Base-by-base conservation (phyloP, 2,797 vertebrate genomes). In the Rhinella marina region DNA sequence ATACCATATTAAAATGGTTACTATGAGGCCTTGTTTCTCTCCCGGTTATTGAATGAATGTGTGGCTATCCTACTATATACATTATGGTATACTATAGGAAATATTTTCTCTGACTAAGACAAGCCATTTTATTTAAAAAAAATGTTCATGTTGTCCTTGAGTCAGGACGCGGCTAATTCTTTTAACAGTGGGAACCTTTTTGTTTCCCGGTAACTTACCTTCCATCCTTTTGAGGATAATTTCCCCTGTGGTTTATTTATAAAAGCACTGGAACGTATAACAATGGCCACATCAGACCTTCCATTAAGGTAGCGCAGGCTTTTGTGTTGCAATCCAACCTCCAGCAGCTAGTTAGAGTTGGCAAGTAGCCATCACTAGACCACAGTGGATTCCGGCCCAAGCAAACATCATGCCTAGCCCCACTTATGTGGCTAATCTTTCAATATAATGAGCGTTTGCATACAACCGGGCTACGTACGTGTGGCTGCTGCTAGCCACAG, bases 401-500 rank as follows among this genome's bases (percentile, higher is more conserved):
- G 56, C 21, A 52, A 86, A 81, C 78, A 81, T 52, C 54, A 76
- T 61, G 66, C 61, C 23, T 54, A 82, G 61, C 48, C n/a, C 61
- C 61, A 79, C 81, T 70, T 68, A 56, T 84, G 86, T 70, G 72
- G 81, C 73, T 77, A 78, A 25, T 23, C 59, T 79, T 70, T 61
- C 13, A 2, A 19, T 48, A 41, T 88, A 88, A 88, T 79, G 59
- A 79, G 75, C 10, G 23, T 27, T 61, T 79, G 62, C 52, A 21
- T 88, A 61, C 64, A 72, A n/a, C 54, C 29, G 75, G 87, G 23
- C 87, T 61, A 80, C 32, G 50, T 79, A 62, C 54, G 25, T 62
- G 50, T 14, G 48, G 76, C 64, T 56, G 21, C 82, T 61, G 76
- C 87, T 62, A 61, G 82, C 87, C 87, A 88, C 87, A 80, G 41